These are phyloP conservation scores for Rhadinocentrus ornatus DNA, from an alignment of 2,797 vertebrate genomes.

Conservation along the genomic window DNA sequence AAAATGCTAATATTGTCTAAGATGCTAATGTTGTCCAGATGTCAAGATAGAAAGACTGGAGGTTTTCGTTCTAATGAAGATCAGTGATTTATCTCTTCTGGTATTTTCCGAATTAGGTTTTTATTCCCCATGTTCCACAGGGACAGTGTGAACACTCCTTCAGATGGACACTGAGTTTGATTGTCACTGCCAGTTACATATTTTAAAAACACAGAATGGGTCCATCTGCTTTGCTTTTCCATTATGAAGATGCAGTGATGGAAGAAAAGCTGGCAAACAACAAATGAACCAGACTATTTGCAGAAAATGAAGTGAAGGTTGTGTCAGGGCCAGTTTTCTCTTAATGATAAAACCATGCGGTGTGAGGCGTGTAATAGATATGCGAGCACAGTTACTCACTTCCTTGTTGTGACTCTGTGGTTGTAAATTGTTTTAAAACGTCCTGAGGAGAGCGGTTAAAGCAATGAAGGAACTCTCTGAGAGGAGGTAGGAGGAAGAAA, in stretches of 20 bases:
- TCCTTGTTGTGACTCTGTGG: slow-evolving; percentile 75
- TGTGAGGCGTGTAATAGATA: slow-evolving; percentile 67
- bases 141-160: slow-evolving; percentile 27
- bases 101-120: slow-evolving; percentile 65
- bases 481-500: slow-evolving; percentile 58
- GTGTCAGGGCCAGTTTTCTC: slow-evolving; percentile 1
- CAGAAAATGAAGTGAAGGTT: slow-evolving; percentile 18
- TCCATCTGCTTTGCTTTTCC: neutral
- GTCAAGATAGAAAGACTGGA: no score
- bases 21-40: no score
- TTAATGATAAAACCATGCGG: slow-evolving; percentile 66
- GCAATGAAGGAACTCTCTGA: neutral
- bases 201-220: neutral
- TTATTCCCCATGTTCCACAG: slow-evolving; percentile 56
- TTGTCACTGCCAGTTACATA: slow-evolving; percentile 7
- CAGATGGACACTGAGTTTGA: neutral
- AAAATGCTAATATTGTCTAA: no score
- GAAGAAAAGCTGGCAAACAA: neutral
- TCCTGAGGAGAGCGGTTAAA: slow-evolving; percentile 47
- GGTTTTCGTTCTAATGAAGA: neutral
- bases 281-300: neutral
- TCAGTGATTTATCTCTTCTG: slow-evolving; percentile 27
- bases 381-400: slow-evolving; percentile 42
- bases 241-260: neutral
- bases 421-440: slow-evolving; percentile 73